Evolutionary conservation across 2,113 vertebrate species (phyloP).

Genomic region (Galeopterus variegatus): DNA sequence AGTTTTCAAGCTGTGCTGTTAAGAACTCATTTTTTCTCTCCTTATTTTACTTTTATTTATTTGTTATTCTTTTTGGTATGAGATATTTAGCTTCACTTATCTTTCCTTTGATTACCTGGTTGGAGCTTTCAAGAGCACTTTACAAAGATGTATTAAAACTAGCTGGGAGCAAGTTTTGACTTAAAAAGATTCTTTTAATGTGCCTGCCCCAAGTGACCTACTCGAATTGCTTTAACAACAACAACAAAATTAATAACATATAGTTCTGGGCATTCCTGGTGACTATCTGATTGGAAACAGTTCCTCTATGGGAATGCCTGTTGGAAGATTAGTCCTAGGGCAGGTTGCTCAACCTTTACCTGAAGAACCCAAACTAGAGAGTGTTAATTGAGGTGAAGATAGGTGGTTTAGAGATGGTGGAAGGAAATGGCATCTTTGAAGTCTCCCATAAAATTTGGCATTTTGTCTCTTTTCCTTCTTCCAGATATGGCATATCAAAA

Average conservation of each 20-base stretch:
- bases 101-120: conserved; percentile 24
- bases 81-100: background rate
- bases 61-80: background rate
- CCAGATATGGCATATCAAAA: background rate
- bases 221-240: conserved; percentile 30
- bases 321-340: conserved; percentile 41
- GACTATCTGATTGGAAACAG: conserved; percentile 51
- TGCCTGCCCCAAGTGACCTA: conserved; percentile 51
- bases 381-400: background rate
- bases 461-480: background rate
- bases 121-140: conserved; percentile 55
- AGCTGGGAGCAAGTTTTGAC: conserved; percentile 47
- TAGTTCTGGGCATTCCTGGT: background rate
- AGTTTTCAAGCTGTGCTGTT: conserved; percentile 27
- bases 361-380: conserved; percentile 16
- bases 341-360: conserved; percentile 16
- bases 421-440: background rate
- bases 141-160: conserved; percentile 63
- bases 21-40: background rate
- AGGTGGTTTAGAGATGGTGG: background rate
- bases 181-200: conserved; percentile 76
- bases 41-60: background rate
- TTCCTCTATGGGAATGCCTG: background rate
- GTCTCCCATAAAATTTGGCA: background rate
- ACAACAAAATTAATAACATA: too few species aligned